Evolutionary conservation across 1,140 invertebrate species (phyloP), one percentile per base, ranked within the genome.

Genomic region (Telenomus remus): DNA sequence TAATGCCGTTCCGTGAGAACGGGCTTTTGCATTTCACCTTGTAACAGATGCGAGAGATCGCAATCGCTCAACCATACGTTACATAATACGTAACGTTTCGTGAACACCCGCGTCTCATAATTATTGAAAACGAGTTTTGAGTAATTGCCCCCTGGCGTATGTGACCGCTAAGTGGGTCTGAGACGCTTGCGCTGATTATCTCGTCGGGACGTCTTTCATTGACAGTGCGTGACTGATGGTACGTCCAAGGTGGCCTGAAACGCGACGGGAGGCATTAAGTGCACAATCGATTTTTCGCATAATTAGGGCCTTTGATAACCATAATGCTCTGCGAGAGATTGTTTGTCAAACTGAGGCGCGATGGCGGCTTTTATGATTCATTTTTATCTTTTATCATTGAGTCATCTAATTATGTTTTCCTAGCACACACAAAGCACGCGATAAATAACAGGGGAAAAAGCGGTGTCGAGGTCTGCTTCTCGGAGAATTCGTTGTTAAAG

Each of bases 41-140:
- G 69, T 72, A 72, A 72, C 69, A 72, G 49, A 65, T 72, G 60
- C 54, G 39, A 37, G 27, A 54, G 46, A 54, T 65, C 61, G 44
- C 49, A 54, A 54, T 73, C 54, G n/a, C 11, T 4, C 11, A 11
- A 27, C 6, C 19, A 27, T 27, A 3, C 27, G 12, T 64, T 72
- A 60, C 60, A 54, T 57, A 64, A 72, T 7, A 1, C 13, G 15
- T 39, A 72, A 50, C 37, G 56, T 57, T 63, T 57, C 44, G 55
- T 50, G 61, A 49, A 50, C 27, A 37, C 35, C 33, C 46, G 48
- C 15, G 43, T 69, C n/a, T n/a, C 48, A 59, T 59, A 59, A 72
- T 64, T 64, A 72, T 70, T 16, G 60, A 57, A 64, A 64, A 47
- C 42, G 46, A 72, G 54, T 47, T 42, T 27, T n/a, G 27, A 10